Base-by-base conservation (phyloP, 2,888 invertebrate genomes). In the Rosalia funebris region DNA sequence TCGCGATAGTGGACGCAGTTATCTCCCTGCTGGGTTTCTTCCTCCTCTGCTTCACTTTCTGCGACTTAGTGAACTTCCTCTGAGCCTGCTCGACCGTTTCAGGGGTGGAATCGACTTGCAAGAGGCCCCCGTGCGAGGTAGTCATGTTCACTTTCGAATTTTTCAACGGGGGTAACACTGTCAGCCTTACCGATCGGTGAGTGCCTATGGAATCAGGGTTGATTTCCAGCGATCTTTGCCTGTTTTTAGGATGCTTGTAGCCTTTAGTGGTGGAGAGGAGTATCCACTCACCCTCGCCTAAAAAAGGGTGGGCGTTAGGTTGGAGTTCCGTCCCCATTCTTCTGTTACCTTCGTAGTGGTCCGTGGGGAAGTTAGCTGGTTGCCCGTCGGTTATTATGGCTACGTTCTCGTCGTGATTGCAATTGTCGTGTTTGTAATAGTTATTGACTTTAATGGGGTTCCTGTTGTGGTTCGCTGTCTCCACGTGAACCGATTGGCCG, bases 211-310 rank as follows among this genome's bases (percentile, higher is more conserved):
- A 67, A 16, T 73, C 71, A 7, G 75, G 69, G 5, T 71, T 65
- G 32, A 64, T 57, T 34, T 77, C 69, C 14, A 82, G 58, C 5
- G 81, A 77, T 56, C 82, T 69, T 63, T 79, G 79, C 44, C 75
- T 70, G 20, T 68, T 64, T 64, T 75, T 75, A 1, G 83, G 82
- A 54, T 85, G 84, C 60, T 87, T 86, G 73, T 91, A 91, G 0
- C 91, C 91, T 80, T 91, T 90, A 9, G 91, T 92, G 1, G 91
- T 91, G 0, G 91, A 91, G 4, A 92, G 79, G 1, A 92, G 81
- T 1, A 92, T 87, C 92, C 92, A 92, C 69, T 91, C 89, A 0
- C 92, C 92, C 60, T 91, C 89, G 0, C 89, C 89, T 61, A 84
- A 83, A 0, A 86, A 83, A 0, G 90, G 90, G 76, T 89, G 85